phyloP scores from a whole-genome alignment of 2,797 vertebrate species.

The Loriculus beryllinus region DNA sequence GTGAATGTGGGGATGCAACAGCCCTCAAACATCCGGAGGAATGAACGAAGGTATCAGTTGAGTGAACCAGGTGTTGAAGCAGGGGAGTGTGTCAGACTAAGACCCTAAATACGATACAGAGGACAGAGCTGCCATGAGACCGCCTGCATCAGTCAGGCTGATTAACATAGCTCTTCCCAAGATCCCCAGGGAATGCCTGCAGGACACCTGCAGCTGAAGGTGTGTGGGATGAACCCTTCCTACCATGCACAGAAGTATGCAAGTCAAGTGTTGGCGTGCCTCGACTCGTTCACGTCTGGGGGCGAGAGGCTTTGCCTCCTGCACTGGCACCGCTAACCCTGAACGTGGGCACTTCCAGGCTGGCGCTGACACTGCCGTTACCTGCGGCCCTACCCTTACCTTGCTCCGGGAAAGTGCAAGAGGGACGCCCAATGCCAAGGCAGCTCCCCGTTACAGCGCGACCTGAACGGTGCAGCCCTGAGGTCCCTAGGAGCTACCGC shows the following conservation, averaged over 20 bases:
- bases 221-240: not conserved
- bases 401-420: not conserved
- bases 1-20: not conserved
- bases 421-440: no score
- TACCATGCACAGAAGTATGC: not conserved
- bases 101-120: not conserved
- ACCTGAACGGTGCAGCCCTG: not conserved
- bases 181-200: not conserved
- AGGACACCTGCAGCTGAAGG: not conserved
- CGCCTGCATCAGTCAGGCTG: not conserved
- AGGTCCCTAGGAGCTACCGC: not conserved
- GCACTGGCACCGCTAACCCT: rapidly evolving
- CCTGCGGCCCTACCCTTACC: rapidly evolving
- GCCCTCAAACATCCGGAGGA: rapidly evolving
- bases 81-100: not conserved
- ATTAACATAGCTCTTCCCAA: not conserved
- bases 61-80: not conserved
- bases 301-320: not conserved
- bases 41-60: not conserved
- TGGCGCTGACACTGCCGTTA: rapidly evolving
- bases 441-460: not conserved
- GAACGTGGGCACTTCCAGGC: rapidly evolving
- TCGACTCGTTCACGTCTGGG: rapidly evolving
- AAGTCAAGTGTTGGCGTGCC: not conserved
- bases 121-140: not conserved